Base-by-base conservation (phyloP, 2,888 invertebrate species). In the Dexiosoma caninum region DNA sequence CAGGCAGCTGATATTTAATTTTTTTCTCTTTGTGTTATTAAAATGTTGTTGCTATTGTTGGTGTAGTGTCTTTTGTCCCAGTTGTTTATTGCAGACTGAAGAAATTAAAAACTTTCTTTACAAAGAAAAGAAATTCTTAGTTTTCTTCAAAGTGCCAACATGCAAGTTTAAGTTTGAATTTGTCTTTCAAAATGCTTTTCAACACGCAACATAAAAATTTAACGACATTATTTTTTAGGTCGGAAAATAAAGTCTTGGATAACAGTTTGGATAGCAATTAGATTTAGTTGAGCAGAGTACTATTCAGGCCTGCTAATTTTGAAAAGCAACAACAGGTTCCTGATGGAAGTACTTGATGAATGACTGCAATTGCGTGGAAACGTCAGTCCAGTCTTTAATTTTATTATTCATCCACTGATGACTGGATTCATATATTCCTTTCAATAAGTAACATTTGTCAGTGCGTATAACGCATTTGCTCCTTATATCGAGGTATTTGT, bases 171-270 rank as follows among this genome's bases (percentile, higher is more conserved):
- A 16, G n/a, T 1, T 57, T 64, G 3, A 16, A 9, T 14, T 30
- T 44, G 53, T 72, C 40, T 57, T 44, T 35, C 27, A 30, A 57
- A 74, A 57, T 66, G 46, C 44, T 72, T 59, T 49, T n/a, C 2
- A 59, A 49, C 40, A 57, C 44, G 42, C 16, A 44, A 21, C 19
- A 19, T 46, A 27, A n/a, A 55, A 9, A 55, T 42, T 42, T 6
- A 16, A 53, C 14, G 30, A 14, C 4, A n/a, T 5, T 8, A 32
- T 1, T 67, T 30, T 19, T 42, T 0, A 42, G 12, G 2, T 60
- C 42, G 23, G 6, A 6, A 27, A 5, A 27, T 27, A 5, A 27
- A 27, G 27, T 27, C 1, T 32, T 19, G 9, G 3, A n/a, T n/a
- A n/a, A n/a, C n/a, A n/a, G n/a, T n/a, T n/a, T n/a, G n/a, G n/a